Evolutionary conservation across 2,888 invertebrate genomes (phyloP), one percentile per base, ranked within the genome.

Genomic region (Artemia sp.): DNA sequence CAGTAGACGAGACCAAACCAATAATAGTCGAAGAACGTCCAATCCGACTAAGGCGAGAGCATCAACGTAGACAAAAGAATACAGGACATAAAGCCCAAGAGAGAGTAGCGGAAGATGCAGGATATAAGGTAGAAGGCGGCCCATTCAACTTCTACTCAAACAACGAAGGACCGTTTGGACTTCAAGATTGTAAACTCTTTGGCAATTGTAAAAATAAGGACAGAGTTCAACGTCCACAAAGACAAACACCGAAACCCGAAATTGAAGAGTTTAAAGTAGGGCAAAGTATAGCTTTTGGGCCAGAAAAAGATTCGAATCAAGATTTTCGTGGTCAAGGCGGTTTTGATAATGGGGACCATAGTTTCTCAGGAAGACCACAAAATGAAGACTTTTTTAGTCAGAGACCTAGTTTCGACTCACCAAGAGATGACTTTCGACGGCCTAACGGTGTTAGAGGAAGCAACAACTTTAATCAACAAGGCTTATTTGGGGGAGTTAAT

Each of bases 131-230:
- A 1, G 64, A 58, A 58, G n/a, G n/a, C 3, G 64, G 64, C 64
- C 64, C 64, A 9, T 24, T 10, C 8, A 10, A 58, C 24, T 19
- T 58, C 64, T 58, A 58, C 11, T 58, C 64, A 24, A 58, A 58
- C 64, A 19, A 19, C 9, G 9, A 58, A 58, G 24, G 9, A n/a
- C 14, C 14, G 64, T 58, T 58, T 24, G 64, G 24, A 10, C 14
- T 58, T n/a, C 14, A 58, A 58, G 64, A 58, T 24, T 58, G 64
- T 58, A 58, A 58, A 24, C 64, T 58, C 11, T 58, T 58, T 24
- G 64, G 64, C 2, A 58, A 58, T 58, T 58, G 64, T 24, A 58
- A 58, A 58, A 58, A 58, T 58, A 58, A n/a, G 2, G 24, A 58
- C 14, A 24, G 24, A 2, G 11, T 58, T n/a, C 8, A 2, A 58